Conservation (phyloP, 2,113 vertebrate species). For the Solenodon paradoxus region DNA sequence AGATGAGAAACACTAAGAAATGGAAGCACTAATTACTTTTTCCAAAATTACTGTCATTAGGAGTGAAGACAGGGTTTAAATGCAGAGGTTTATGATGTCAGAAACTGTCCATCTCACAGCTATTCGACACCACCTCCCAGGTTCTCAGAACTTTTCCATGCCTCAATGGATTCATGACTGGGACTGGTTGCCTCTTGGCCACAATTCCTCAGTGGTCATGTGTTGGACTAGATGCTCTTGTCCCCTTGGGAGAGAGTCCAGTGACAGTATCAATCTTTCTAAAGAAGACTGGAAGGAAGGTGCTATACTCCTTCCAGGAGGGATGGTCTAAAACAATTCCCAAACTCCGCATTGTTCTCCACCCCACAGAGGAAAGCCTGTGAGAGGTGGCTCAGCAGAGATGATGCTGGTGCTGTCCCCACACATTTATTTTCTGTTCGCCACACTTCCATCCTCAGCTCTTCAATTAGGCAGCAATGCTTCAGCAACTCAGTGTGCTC, state of each 20-base stretch:
- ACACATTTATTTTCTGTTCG: constrained; percentile 12
- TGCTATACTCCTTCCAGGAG: not conserved
- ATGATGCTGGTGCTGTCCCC: not conserved
- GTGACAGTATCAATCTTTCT: not conserved
- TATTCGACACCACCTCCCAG: not conserved
- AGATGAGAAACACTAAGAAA: not conserved
- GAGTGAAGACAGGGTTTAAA: not conserved
- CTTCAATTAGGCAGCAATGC: constrained; percentile 55
- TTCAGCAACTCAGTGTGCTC: constrained; percentile 64
- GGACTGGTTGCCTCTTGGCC: not conserved
- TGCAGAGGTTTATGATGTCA: not conserved
- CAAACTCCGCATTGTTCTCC: not conserved
- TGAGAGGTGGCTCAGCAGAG: not conserved
- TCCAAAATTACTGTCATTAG: not conserved
- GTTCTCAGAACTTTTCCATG: not conserved
- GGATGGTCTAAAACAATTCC: not conserved
- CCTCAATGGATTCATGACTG: not conserved
- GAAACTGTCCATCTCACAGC: not conserved
- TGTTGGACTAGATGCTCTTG: not conserved
- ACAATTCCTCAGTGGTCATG: not conserved
- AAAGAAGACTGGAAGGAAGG: not conserved
- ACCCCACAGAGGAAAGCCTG: accelerated
- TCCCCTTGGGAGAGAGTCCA: not conserved
- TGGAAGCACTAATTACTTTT: not conserved
- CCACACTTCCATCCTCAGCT: not conserved